phyloP scores from a whole-genome alignment of 2,113 vertebrate genomes.

The Tragelaphus buxtoni region DNA sequence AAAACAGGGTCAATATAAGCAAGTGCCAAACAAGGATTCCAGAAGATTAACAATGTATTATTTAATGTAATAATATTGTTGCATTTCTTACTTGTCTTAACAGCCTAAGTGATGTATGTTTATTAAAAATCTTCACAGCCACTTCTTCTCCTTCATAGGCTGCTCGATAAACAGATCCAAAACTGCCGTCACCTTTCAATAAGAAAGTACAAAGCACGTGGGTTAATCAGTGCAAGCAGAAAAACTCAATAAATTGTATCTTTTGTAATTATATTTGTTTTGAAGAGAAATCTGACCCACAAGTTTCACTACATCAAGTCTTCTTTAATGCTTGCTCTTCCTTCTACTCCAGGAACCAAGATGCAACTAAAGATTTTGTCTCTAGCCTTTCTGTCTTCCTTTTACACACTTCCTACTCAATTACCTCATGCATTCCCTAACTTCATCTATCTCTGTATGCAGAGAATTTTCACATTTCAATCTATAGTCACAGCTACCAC shows the following conservation, averaged over 20 bases:
- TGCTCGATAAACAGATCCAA: constrained; percentile 96
- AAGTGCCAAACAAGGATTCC: neutral
- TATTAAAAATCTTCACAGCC: constrained; percentile 98
- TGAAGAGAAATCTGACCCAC: neutral
- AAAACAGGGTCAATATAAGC: neutral
- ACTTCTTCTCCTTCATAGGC: constrained; percentile 92
- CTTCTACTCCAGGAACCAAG: neutral
- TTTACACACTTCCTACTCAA: neutral
- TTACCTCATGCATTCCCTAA: neutral
- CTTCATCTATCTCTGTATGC: neutral
- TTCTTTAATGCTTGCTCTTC: neutral
- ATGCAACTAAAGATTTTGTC: neutral
- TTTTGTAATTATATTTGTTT: neutral
- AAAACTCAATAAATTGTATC: neutral
- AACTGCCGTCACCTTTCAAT: constrained; percentile 92
- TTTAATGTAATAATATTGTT: neutral
- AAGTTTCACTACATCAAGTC: neutral
- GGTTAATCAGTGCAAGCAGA: neutral
- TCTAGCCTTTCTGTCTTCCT: neutral
- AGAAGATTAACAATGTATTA: neutral
- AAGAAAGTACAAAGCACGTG: neutral
- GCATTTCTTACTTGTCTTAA: constrained; percentile 92
- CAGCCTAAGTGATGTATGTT: constrained; percentile 92
- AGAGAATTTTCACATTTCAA: neutral
- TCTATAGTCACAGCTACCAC: neutral